A percentile compares a stretch with the other conserved stretches of the same genome.
Evolutionary conservation across 1,140 invertebrate species (phyloP).

Genomic region (Brachionus rubens): DNA sequence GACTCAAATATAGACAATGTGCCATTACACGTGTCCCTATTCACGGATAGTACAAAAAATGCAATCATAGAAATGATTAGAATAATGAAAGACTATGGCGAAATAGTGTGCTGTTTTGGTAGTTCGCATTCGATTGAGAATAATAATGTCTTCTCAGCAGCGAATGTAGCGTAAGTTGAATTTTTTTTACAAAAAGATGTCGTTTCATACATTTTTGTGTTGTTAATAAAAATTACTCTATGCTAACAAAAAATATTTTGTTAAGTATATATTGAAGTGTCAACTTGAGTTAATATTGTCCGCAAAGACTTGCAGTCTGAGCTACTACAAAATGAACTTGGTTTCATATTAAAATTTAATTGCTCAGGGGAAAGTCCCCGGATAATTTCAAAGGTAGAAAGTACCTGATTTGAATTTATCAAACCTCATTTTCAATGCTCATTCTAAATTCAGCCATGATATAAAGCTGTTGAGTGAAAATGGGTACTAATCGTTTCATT

Average conservation of each 20-base stretch:
- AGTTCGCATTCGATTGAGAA: constrained; percentile 79
- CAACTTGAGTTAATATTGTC: background rate
- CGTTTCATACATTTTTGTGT: background rate
- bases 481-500: constrained; percentile 26
- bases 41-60: constrained; percentile 87
- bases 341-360: background rate
- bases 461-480: constrained; percentile 40
- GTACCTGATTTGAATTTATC: constrained; percentile 43
- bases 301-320: constrained; percentile 45
- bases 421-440: constrained; percentile 30
- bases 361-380: constrained; percentile 45
- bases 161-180: constrained; percentile 76
- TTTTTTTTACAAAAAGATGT: background rate
- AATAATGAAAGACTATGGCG: constrained; percentile 92
- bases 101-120: constrained; percentile 84
- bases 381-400: constrained; percentile 38
- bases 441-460: constrained; percentile 30
- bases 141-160: constrained; percentile 84
- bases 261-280: no score
- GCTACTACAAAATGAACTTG: constrained; percentile 37
- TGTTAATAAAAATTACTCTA: background rate
- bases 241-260: no score
- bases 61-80: constrained; percentile 79
- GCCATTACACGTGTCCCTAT: constrained; percentile 86
- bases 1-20: constrained; percentile 88